A percentile compares a stretch with the other conserved stretches of the same genome.
phyloP scores from a whole-genome alignment of 2,888 invertebrate species.

The Oeneis ivallda region DNA sequence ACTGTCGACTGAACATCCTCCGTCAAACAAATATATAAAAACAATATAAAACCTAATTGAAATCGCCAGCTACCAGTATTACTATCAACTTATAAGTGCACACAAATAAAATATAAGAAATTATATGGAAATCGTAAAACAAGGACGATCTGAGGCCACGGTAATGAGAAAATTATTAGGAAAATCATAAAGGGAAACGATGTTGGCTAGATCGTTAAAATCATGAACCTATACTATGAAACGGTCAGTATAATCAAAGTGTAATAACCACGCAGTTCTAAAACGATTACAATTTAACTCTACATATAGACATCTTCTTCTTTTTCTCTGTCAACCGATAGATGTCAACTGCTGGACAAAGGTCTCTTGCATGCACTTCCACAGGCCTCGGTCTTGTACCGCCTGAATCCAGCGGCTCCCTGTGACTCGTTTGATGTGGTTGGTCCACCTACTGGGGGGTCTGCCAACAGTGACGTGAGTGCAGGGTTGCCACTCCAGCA shows the following conservation, averaged over 20 bases:
- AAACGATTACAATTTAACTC: neutral
- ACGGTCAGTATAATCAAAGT: constrained; percentile 17
- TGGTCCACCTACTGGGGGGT: no score
- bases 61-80: constrained; percentile 37
- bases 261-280: neutral
- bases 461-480: no score
- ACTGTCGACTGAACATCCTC: constrained; percentile 15
- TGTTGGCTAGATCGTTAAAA: constrained; percentile 36
- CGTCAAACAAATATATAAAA: constrained; percentile 28
- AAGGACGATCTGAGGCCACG: constrained; percentile 28
- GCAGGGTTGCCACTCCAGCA: no score
- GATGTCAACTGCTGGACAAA: no score
- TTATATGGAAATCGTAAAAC: constrained; percentile 31
- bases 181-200: constrained; percentile 36
- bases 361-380: no score
- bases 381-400: no score
- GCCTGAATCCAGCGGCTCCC: no score
- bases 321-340: no score
- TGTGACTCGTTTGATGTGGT: no score
- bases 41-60: constrained; percentile 32
- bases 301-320: no score
- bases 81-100: constrained; percentile 29
- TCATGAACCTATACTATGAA: constrained; percentile 38
- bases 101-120: constrained; percentile 32
- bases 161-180: constrained; percentile 38